phyloP scores from a whole-genome alignment of 1,140 invertebrate species.

The Pseudomyrmex dendroicus region DNA sequence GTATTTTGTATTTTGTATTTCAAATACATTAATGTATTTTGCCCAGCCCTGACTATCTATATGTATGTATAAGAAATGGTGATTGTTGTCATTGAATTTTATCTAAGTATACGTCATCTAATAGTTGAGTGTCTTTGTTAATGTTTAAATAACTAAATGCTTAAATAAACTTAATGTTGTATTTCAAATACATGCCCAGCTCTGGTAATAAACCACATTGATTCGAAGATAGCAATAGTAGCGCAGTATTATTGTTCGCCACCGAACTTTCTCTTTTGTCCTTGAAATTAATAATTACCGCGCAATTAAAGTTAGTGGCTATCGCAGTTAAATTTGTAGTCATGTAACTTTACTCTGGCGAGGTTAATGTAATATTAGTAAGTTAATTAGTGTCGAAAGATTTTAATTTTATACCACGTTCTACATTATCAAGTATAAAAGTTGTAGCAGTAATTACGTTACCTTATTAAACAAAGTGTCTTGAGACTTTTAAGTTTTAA shows the following conservation, averaged over 20 bases:
- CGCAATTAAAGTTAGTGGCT: conserved; percentile 1
- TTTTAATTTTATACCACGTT: neutral
- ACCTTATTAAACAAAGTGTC: neutral
- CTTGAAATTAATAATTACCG: neutral
- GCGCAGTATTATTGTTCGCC: neutral
- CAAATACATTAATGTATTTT: no score
- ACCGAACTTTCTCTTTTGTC: neutral
- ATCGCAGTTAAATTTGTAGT: neutral
- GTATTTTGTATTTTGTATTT: no score
- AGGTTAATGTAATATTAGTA: conserved; percentile 17
- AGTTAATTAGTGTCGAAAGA: neutral
- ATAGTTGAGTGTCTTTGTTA: no score
- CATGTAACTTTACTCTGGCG: neutral
- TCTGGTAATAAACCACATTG: no score
- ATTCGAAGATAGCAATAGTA: neutral
- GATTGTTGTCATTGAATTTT: no score
- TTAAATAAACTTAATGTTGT: no score
- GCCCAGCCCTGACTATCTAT: no score
- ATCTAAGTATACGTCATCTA: no score
- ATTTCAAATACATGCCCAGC: no score
- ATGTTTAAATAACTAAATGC: no score
- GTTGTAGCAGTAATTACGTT: neutral
- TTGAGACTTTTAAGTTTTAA: neutral
- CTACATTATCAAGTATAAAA: conserved; percentile 5
- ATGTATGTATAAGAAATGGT: no score